A percentile compares a stretch with the other conserved stretches of the same genome.
These are phyloP conservation scores for Eidolon helvum DNA, from an alignment of 2,113 vertebrate species.

Conservation along the genomic window DNA sequence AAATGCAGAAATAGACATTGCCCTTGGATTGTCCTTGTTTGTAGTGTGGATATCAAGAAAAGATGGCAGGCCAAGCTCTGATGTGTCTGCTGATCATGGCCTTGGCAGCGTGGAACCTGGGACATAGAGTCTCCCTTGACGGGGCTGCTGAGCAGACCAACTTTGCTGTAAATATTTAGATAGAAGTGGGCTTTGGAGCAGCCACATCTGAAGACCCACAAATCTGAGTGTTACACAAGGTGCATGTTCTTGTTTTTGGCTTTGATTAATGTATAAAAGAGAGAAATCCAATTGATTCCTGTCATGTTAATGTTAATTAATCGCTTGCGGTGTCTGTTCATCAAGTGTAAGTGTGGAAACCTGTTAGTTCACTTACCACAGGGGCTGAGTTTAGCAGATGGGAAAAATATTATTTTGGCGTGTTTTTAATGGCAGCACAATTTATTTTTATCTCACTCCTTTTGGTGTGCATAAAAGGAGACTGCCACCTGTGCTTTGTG, in stretches of 20 bases:
- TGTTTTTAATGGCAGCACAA: conserved; percentile 79
- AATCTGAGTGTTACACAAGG: conserved; percentile 41
- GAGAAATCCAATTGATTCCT: conserved; percentile 52
- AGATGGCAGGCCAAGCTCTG: fast-evolving
- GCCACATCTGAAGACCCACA: conserved; percentile 60
- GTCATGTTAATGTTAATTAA: conserved; percentile 76
- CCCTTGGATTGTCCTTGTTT: conserved; percentile 23
- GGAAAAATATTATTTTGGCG: conserved; percentile 83
- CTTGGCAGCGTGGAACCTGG: neutral
- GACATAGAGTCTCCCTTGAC: neutral
- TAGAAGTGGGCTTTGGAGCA: conserved; percentile 19
- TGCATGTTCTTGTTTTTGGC: conserved; percentile 33
- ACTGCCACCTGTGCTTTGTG: conserved; percentile 85
- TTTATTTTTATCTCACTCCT: conserved; percentile 84
- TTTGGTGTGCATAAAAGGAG: conserved; percentile 80
- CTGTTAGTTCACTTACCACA: conserved; percentile 81
- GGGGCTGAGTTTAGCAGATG: conserved; percentile 80
- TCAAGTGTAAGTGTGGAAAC: conserved; percentile 47
- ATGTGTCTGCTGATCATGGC: fast-evolving
- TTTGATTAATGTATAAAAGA: conserved; percentile 71
- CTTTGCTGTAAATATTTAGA: conserved; percentile 52
- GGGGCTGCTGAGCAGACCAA: neutral
- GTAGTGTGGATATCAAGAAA: neutral
- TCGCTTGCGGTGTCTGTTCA: conserved; percentile 62
- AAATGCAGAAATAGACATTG: conserved; percentile 35